These are phyloP conservation scores for Parus major DNA, from an alignment of 2,113 vertebrate species.

Conservation along the genomic window DNA sequence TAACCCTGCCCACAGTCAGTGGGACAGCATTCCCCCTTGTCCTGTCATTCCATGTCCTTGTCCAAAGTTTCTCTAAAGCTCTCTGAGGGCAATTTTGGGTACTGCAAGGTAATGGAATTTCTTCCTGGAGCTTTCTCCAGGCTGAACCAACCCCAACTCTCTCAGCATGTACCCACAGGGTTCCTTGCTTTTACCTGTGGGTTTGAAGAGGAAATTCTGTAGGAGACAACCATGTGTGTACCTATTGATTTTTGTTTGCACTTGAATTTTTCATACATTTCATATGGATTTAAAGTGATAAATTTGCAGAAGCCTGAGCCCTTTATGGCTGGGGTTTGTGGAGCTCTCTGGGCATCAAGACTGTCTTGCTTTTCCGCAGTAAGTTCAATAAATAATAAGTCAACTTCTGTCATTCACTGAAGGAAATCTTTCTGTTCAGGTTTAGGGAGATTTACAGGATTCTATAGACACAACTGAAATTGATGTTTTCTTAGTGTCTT, in stretches of 20 bases:
- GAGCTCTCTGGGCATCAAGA: background rate
- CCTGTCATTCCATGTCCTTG: background rate
- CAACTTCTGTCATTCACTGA: background rate
- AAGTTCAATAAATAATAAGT: background rate
- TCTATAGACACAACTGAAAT: background rate
- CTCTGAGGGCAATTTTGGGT: background rate
- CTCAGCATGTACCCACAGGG: background rate
- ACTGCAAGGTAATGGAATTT: background rate
- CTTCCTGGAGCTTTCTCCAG: background rate
- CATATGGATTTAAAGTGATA: background rate
- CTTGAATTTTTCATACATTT: background rate
- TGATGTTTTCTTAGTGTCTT: background rate
- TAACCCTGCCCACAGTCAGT: background rate
- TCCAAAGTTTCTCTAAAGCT: background rate
- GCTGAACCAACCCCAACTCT: background rate
- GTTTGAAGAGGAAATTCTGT: background rate
- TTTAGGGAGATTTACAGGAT: background rate
- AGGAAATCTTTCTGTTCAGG: background rate
- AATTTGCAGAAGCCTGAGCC: background rate
- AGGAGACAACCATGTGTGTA: background rate
- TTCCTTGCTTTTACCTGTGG: background rate
- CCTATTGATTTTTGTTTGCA: background rate
- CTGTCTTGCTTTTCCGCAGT: background rate
- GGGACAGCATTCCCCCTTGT: background rate
- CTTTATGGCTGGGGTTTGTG: rapidly evolving